Evolutionary conservation across 2,113 vertebrate genomes (phyloP).

Genomic region (Chrysemys picta): DNA sequence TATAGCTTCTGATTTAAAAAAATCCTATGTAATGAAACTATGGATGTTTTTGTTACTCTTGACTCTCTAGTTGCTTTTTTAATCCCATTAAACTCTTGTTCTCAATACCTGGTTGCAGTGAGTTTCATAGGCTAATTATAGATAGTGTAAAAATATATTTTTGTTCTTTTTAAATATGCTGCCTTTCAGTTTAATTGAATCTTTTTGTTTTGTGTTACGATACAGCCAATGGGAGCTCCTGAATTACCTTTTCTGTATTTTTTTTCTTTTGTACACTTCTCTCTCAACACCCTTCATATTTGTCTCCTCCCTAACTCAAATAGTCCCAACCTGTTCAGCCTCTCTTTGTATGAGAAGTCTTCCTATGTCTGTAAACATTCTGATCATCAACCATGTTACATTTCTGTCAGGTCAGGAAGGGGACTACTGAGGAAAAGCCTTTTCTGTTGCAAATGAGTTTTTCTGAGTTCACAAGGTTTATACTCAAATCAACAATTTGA

Average conservation of each 20-base stretch:
- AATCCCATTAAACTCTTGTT: not conserved
- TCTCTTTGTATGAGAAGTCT: not conserved
- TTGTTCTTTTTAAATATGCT: not conserved
- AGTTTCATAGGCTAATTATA: not conserved
- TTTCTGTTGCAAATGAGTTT: not conserved
- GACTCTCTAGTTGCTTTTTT: not conserved
- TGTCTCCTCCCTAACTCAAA: not conserved
- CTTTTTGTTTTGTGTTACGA: not conserved
- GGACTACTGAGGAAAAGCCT: not conserved
- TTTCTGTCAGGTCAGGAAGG: not conserved
- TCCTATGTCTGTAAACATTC: not conserved
- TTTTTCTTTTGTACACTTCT: not conserved
- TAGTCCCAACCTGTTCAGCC: not conserved
- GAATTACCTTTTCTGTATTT: not conserved
- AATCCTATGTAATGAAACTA: slow-evolving; percentile 2
- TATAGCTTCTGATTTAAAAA: slow-evolving; percentile 2
- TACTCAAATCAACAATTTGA: not conserved
- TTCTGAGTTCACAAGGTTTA: too few species aligned
- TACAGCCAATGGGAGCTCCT: not conserved
- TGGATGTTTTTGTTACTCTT: slow-evolving; percentile 3
- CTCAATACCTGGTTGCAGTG: not conserved
- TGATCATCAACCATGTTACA: not conserved
- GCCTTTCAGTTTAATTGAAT: not conserved
- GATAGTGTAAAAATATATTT: not conserved
- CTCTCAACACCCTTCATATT: not conserved